These are phyloP conservation scores for Zaprionus lachaisei DNA, from an alignment of 1,140 invertebrate species.

Conservation along the genomic window DNA sequence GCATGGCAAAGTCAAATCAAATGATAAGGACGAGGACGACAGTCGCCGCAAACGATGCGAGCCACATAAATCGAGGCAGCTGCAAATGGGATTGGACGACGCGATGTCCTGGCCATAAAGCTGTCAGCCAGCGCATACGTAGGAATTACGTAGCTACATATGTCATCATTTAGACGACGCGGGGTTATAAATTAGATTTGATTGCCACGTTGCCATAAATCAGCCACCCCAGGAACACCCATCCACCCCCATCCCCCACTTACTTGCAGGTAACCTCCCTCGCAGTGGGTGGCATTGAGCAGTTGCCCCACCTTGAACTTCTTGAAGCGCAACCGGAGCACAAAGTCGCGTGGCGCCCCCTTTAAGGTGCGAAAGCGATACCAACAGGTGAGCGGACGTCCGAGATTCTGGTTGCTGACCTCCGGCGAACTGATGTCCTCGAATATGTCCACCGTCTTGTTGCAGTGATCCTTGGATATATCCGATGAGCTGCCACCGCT, in stretches of 20 bases:
- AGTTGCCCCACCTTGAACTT: constrained; percentile 95
- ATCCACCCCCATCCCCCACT: constrained; percentile 48
- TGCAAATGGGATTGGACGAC: constrained; percentile 27
- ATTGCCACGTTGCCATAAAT: constrained; percentile 60
- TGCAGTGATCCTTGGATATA: constrained; percentile 89
- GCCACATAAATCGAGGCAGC: constrained; percentile 32
- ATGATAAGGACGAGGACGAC: constrained; percentile 35
- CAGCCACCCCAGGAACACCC: constrained; percentile 11
- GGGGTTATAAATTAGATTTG: constrained; percentile 73
- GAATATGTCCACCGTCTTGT: constrained; percentile 96
- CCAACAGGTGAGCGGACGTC: constrained; percentile 93
- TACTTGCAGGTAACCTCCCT: constrained; percentile 94
- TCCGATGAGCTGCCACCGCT: constrained; percentile 69
- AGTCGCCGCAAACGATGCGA: constrained; percentile 3
- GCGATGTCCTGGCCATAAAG: constrained; percentile 47
- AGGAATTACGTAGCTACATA: constrained; percentile 47
- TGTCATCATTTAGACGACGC: constrained; percentile 49
- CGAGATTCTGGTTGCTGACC: constrained; percentile 92
- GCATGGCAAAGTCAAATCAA: constrained; percentile 42
- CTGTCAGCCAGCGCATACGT: constrained; percentile 45
- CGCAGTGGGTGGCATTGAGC: constrained; percentile 93
- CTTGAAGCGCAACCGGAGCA: constrained; percentile 94
- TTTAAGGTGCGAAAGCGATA: constrained; percentile 94
- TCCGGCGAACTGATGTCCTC: constrained; percentile 94
- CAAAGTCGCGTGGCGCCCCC: constrained; percentile 93